These are phyloP conservation scores for Poeciliopsis turrubarensis DNA, from an alignment of 2,113 vertebrate genomes.

Conservation along the genomic window DNA sequence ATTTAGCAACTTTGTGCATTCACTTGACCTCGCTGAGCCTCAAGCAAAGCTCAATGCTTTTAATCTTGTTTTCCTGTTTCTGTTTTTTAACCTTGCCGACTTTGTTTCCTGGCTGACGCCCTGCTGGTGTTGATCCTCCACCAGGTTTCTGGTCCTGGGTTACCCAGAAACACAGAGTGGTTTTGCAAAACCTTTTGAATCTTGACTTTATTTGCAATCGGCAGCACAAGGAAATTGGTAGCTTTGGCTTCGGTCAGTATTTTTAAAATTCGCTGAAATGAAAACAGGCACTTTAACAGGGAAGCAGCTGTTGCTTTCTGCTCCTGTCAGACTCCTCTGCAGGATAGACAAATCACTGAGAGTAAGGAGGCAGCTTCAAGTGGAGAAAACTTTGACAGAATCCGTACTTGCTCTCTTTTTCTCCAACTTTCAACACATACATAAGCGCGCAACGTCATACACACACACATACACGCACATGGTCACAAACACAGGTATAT, in stretches of 20 bases:
- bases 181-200: neutral
- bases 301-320: slow-evolving; percentile 23
- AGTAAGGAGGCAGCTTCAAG: slow-evolving; percentile 47
- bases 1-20: neutral
- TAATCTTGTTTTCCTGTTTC: slow-evolving; percentile 1
- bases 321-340: slow-evolving; percentile 26
- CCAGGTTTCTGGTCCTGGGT: neutral
- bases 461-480: slow-evolving; percentile 12
- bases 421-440: slow-evolving; percentile 53
- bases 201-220: slow-evolving; percentile 8
- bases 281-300: slow-evolving; percentile 26
- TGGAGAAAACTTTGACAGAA: slow-evolving; percentile 58
- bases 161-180: neutral
- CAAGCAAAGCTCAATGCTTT: neutral
- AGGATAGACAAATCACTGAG: slow-evolving; percentile 39
- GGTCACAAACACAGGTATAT: slow-evolving; percentile 22
- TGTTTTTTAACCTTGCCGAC: neutral
- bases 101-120: neutral
- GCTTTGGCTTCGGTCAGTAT: neutral
- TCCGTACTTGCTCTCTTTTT: slow-evolving; percentile 46
- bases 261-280: slow-evolving; percentile 11
- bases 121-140: neutral
- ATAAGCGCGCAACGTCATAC: slow-evolving; percentile 33
- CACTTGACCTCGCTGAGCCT: neutral
- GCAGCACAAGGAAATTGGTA: neutral